Evolutionary conservation across 2,113 vertebrate species (phyloP).

Genomic region (Madoqua kirkii): DNA sequence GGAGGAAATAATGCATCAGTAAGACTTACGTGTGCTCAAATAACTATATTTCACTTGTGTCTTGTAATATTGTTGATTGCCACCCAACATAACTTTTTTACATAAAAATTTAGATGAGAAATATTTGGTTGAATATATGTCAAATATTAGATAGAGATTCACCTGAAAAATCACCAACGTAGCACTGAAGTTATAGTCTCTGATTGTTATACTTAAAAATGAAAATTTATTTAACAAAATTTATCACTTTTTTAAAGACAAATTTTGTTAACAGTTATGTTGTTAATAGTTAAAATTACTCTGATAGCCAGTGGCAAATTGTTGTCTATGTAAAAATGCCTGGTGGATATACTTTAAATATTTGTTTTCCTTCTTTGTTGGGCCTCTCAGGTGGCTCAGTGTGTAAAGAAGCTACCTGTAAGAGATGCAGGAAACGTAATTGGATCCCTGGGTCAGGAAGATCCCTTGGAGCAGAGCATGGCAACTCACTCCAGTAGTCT

Average conservation of each 20-base stretch:
- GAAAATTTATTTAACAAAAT: not conserved
- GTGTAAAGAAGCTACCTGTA: not conserved
- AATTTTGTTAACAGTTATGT: not conserved
- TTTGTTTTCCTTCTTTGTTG: not conserved
- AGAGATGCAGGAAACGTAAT: not conserved
- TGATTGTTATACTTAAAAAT: not conserved
- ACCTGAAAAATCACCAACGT: not conserved
- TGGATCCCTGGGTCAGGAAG: not conserved
- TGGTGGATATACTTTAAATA: not conserved
- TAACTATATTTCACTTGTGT: not conserved
- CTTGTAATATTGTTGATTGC: not conserved
- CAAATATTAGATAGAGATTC: not conserved
- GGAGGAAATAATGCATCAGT: not conserved
- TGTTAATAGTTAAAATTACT: not conserved
- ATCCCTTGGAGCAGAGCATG: not conserved
- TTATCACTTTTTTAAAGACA: not conserved
- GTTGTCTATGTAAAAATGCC: not conserved
- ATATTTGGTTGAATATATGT: not conserved
- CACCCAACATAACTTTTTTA: not conserved
- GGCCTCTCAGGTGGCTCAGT: not conserved
- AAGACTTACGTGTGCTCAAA: not conserved
- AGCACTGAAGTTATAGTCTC: not conserved
- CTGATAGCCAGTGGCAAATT: not conserved
- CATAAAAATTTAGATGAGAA: slow-evolving; percentile 8
- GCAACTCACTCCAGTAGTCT: not conserved